phyloP scores from a whole-genome alignment of 92 coral and sea anemone species.

The Meandrina meandrites region DNA sequence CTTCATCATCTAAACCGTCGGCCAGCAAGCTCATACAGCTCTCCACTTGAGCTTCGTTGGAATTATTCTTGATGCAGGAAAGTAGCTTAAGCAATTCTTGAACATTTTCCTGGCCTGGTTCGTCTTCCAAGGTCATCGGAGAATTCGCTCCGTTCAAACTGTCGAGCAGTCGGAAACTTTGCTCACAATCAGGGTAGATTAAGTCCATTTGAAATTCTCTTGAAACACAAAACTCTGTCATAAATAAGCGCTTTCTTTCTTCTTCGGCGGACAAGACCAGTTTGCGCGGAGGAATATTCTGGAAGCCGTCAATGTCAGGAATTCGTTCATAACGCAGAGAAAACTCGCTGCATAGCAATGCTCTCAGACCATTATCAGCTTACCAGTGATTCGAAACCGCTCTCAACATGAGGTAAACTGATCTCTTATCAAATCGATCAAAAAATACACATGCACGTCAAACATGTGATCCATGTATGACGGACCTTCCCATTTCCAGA shows the following conservation, averaged over 20 bases:
- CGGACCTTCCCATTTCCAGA: neutral
- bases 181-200: conserved; percentile 22
- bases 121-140: conserved; percentile 28
- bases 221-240: neutral
- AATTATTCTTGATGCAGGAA: conserved; percentile 47
- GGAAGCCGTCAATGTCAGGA: neutral
- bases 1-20: conserved; percentile 53
- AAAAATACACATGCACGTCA: neutral
- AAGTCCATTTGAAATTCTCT: conserved; percentile 28
- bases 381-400: neutral
- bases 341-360: neutral
- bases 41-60: conserved; percentile 62
- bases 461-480: neutral
- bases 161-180: conserved; percentile 2
- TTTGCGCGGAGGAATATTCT: neutral
- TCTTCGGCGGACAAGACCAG: neutral
- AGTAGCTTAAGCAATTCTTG: conserved; percentile 49
- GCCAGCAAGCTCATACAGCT: conserved; percentile 63
- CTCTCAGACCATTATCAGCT: neutral
- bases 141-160: conserved; percentile 15
- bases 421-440: conserved; percentile 1
- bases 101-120: conserved; percentile 11
- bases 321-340: neutral
- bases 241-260: neutral
- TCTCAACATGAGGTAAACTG: neutral